Evolutionary conservation across 1,140 invertebrate genomes (phyloP), one percentile per base, ranked within the genome.

Genomic region (Trypoxylus dichotomus): DNA sequence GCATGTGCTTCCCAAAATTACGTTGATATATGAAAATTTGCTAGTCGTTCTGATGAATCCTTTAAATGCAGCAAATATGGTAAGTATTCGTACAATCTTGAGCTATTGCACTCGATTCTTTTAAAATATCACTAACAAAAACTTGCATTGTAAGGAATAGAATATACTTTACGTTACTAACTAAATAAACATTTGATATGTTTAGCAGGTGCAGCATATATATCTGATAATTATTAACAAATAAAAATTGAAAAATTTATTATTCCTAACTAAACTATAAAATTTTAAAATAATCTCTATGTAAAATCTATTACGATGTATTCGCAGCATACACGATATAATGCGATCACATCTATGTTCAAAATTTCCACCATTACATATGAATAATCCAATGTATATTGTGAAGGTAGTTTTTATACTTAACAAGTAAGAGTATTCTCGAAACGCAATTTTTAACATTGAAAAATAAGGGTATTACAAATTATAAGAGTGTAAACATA

Each of bases 131-230:
- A 2, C 32, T 7, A 7, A 32, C 7, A 32, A n/a, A n/a, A 32
- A 32, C 32, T 32, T 3, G 32, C 32, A 32, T 32, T 7, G 7
- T 7, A 32, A 3, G 32, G 32, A 32, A 32, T 32, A 32, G 32
- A 32, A 32, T n/a, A 68, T 15, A 68, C 21, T 27, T 19, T 60
- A 60, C 21, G 7, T 54, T 21, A 68, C 21, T 25, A 68, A 79
- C 63, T 77, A 79, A 79, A 78, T 76, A 79, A 80, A 76, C 77
- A 79, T 79, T n/a, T 81, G 80, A 81, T 81, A 81, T 81, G 80
- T 81, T 73, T 77, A 76, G 58, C 41, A 76, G 41, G 80, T 81
- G 80, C 79, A 81, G 79, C 79, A 78, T 47, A 68, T 54, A 76
- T 75, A 77, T 75, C 37, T 43, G 13, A 74, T 74, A 21, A 74